phyloP scores from a whole-genome alignment of 2,797 vertebrate genomes.

The Malurus leucopterus region DNA sequence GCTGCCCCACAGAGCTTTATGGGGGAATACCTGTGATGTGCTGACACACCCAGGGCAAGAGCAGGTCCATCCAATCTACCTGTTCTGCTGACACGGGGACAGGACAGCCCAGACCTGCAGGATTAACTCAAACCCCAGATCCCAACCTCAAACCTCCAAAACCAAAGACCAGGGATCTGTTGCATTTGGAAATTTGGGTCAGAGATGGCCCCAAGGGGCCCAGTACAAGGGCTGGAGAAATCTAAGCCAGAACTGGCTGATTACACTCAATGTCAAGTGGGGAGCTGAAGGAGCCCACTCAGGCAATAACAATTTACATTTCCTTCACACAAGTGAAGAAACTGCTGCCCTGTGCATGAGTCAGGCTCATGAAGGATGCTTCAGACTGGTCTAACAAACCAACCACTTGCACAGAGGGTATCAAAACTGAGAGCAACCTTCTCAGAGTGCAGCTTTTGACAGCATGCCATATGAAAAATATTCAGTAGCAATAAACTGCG shows the following conservation, averaged over 20 bases:
- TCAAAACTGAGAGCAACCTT: not conserved
- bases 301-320: not conserved
- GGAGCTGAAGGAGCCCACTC: not conserved
- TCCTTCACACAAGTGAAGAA: not conserved
- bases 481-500: conserved; percentile 53
- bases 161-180: not conserved
- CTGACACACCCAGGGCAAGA: not conserved
- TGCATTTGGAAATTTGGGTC: not conserved
- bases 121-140: not conserved
- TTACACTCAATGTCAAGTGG: rapidly evolving
- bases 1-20: not conserved
- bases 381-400: not conserved
- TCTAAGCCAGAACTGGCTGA: not conserved
- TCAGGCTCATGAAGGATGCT: not conserved
- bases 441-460: conserved; percentile 1
- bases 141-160: not conserved
- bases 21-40: no score
- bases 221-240: not conserved
- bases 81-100: rapidly evolving
- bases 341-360: not conserved
- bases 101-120: not conserved
- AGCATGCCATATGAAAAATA: conserved; percentile 38
- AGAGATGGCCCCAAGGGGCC: not conserved
- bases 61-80: not conserved
- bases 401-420: not conserved